Percentiles rank a stretch among this genome's conserved stretches.
These are phyloP conservation scores for Eulemur coronatus DNA, from an alignment of 2,797 vertebrate species.

Conservation along the genomic window DNA sequence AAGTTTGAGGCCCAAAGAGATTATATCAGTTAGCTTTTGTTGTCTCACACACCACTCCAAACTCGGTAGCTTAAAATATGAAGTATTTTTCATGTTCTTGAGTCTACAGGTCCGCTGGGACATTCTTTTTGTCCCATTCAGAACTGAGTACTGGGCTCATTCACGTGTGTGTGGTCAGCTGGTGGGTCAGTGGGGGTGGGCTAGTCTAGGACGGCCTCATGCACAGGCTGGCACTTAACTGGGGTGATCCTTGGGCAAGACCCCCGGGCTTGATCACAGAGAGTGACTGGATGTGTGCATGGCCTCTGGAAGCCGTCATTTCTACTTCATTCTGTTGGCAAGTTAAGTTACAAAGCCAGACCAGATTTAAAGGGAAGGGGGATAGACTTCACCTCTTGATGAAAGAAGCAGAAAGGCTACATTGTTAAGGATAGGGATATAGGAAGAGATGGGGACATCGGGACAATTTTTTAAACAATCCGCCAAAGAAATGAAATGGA, in stretches of 20 bases:
- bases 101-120: not conserved
- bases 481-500: not conserved
- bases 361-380: not conserved
- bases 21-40: not conserved
- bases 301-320: not conserved
- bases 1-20: not conserved
- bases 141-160: not conserved
- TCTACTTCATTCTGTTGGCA: not conserved
- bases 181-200: not conserved
- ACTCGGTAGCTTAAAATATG: not conserved
- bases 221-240: not conserved
- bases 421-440: not conserved
- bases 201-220: not conserved
- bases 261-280: not conserved
- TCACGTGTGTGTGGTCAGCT: not conserved
- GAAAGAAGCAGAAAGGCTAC: not conserved
- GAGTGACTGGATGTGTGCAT: not conserved
- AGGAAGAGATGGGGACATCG: not conserved
- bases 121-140: not conserved
- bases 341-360: not conserved
- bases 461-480: not conserved
- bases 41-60: not conserved
- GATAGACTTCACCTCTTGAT: not conserved
- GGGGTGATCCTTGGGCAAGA: not conserved
- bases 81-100: not conserved